Base-by-base conservation (phyloP, 2,797 vertebrate species). In the Telmatherina bonti region DNA sequence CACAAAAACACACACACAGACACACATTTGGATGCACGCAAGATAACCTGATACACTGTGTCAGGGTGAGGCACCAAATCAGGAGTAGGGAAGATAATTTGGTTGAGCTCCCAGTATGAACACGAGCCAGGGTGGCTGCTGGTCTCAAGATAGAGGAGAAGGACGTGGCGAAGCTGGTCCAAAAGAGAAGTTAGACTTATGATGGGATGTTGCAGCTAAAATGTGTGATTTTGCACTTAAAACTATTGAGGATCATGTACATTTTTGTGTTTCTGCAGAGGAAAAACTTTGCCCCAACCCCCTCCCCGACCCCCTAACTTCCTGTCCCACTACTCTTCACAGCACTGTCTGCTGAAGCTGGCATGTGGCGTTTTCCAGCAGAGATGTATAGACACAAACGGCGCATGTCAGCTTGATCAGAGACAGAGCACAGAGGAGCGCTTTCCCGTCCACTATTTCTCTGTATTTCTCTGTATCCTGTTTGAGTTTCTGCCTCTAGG, bases 1-100 rank as follows among this genome's bases (percentile, higher is more conserved):
- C 70, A 67, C 69, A 35, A 79, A 62, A 15, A 31, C 27, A 41
- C 67, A 58, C 64, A 64, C 66, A 54, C 59, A 52, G 52, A 55
- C 66, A 49, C 76, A 84, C 81, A 80, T 56, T 74, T 69, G 62
- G 57, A 83, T 64, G 52, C 84, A 76, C 5, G 38, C 68, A 64
- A 57, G 62, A 81, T 72, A 91, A 91, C 84, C 85, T 27, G 89
- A 91, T 88, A 86, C 79, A 82, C 68, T 79, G 84, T 83, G 85
- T 88, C 85, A 84, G 79, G 84, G 84, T 83, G 79, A 88, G 83
- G 76, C 80, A 78, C 45, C 62, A 69, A 85, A 88, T 87, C 81
- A 88, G 82, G 76, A 88, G 68, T 79, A 72, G 77, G 76, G 67
- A 66, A 78, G 56, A 84, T 83, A 73, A 84, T 85, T 85, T 88